Evolutionary conservation across 2,113 vertebrate genomes (phyloP), one percentile per base, ranked within the genome.

Genomic region (Sylvia atricapilla): DNA sequence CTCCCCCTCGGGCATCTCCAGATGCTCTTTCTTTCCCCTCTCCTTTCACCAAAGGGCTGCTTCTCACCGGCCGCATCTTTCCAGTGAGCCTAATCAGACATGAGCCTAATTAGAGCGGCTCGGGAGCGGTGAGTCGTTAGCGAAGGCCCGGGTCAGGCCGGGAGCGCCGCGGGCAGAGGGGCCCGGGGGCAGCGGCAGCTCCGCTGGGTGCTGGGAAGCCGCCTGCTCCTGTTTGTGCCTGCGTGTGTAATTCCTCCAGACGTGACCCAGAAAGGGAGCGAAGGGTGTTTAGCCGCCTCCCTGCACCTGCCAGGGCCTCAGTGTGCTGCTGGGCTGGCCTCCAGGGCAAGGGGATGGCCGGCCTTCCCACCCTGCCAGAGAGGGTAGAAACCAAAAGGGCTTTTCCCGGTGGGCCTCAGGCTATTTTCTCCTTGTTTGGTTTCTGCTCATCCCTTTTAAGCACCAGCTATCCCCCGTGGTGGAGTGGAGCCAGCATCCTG

Each of bases 61-160:
- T 77, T 74, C 84, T 74, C 88, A 80, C 64, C 27, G 7, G 56
- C 56, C 15, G 0, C 88, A 56, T 90, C 83, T 94, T 89, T 69
- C 60, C 83, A 90, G 64, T 0, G 39, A 84, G 80, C 33, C 72
- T 96, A 94, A 96, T 95, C 90, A 96, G 85, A 79, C 88, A 33
- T 59, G 53, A 88, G 85, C 76, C 82, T 92, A 94, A 96, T 97
- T 93, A 92, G 86, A 90, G 82, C 30, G 1, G 1, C 63, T 80
- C 56, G 56, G 81, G 87, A 94, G 82, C 1, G 0, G 55, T 80
- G 93, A 95, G 79, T 94, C 92, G 89, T 94, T 86, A 95, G 79
- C 56, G 56, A 23, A 55, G 19, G 20, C 79, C 90, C 33, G 68
- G 92, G 95, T 90, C 75, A 84, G 92, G 64, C 92, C 30, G 6